Conservation (phyloP, 2,113 vertebrate genomes). For the Lathamus discolor region DNA sequence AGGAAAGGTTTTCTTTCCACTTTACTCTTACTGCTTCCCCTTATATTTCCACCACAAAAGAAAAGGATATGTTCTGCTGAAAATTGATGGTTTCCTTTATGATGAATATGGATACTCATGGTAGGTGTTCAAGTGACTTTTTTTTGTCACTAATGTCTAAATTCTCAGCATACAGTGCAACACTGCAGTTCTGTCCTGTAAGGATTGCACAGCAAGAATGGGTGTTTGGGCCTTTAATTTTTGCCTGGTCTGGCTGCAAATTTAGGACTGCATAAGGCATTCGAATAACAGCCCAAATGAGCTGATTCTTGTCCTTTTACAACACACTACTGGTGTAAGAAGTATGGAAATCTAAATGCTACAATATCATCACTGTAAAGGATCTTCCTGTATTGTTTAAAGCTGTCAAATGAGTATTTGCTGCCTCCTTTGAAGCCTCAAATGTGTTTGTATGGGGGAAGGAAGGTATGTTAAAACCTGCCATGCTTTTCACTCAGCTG, state of each 20-base stretch:
- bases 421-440: conserved; percentile 9
- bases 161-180: not conserved
- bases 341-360: not conserved
- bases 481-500: not conserved
- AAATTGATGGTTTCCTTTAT: not conserved
- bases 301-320: not conserved
- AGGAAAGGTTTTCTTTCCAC: not conserved
- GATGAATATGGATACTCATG: not conserved
- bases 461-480: not conserved
- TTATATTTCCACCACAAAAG: not conserved
- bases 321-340: not conserved
- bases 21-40: not conserved
- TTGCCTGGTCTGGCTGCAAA: not conserved
- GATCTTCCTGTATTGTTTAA: not conserved
- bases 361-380: not conserved
- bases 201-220: not conserved
- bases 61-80: not conserved
- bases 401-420: not conserved
- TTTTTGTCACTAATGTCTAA: not conserved
- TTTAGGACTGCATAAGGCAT: not conserved
- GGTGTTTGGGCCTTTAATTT: not conserved
- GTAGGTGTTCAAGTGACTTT: not conserved
- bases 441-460: not conserved
- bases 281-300: not conserved
- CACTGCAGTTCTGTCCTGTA: not conserved